These are phyloP conservation scores for Solea solea DNA, from an alignment of 2,113 vertebrate genomes.

Conservation along the genomic window DNA sequence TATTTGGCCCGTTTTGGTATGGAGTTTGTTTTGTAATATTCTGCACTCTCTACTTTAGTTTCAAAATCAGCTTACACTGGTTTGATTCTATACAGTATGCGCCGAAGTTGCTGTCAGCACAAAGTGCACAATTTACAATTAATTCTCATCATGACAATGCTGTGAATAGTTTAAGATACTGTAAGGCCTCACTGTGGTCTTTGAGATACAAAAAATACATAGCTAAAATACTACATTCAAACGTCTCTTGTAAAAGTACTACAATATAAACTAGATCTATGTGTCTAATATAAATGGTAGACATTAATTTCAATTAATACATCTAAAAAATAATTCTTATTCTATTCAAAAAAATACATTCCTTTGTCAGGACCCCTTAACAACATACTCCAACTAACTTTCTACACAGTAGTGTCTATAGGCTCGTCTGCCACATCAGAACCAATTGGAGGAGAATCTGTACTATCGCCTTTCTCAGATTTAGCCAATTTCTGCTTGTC, in stretches of 20 bases:
- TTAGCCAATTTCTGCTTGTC: slow-evolving; percentile 58
- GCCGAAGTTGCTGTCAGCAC: slow-evolving; percentile 29
- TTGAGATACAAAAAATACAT: slow-evolving; percentile 71
- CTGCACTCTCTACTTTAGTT: slow-evolving; percentile 31
- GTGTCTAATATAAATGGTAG: slow-evolving; percentile 58
- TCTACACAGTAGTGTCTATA: slow-evolving; percentile 61
- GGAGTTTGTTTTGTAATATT: slow-evolving; percentile 42
- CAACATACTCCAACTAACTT: slow-evolving; percentile 49
- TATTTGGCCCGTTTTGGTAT: slow-evolving; percentile 76
- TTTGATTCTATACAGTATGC: slow-evolving; percentile 26
- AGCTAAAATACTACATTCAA: slow-evolving; percentile 70
- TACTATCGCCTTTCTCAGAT: slow-evolving; percentile 56
- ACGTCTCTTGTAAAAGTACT: slow-evolving; percentile 49
- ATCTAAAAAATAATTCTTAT: slow-evolving; percentile 58
- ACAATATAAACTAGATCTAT: slow-evolving; percentile 60
- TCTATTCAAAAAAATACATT: slow-evolving; percentile 74
- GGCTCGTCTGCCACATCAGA: slow-evolving; percentile 43
- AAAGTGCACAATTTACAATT: slow-evolving; percentile 23
- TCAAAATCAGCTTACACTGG: slow-evolving; percentile 35
- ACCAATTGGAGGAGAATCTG: slow-evolving; percentile 51
- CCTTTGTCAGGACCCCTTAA: slow-evolving; percentile 71
- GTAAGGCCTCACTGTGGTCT: slow-evolving; percentile 76
- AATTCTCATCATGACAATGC: slow-evolving; percentile 55
- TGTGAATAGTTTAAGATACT: slow-evolving; percentile 49
- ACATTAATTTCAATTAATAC: slow-evolving; percentile 57